These are phyloP conservation scores for Drosophila anomelani DNA, from an alignment of 2,888 invertebrate species.

Conservation along the genomic window DNA sequence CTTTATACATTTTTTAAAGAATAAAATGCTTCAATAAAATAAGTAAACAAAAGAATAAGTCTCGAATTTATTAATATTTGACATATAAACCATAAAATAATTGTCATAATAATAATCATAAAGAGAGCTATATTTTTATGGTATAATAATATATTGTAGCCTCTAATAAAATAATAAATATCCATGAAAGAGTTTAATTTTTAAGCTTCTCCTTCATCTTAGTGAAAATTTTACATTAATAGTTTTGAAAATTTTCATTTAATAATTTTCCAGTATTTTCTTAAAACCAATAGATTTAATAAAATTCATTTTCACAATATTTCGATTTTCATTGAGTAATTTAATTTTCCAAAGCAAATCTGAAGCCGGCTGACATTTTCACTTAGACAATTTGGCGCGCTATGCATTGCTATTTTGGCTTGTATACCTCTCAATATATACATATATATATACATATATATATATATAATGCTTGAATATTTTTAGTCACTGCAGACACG, in stretches of 20 bases:
- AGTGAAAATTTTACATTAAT: no score
- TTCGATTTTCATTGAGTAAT: not conserved
- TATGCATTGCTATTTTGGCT: constrained; percentile 20
- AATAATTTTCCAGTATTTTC: no score
- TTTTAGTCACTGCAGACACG: constrained; percentile 35
- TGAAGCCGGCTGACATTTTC: constrained; percentile 25
- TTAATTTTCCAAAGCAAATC: not conserved
- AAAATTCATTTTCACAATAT: not conserved
- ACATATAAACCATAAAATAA: not conserved
- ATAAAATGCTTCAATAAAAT: not conserved
- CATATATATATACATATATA: not conserved
- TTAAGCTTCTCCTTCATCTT: no score
- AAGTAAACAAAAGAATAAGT: not conserved
- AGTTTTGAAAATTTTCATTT: no score
- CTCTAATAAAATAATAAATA: no score
- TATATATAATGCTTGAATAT: constrained; percentile 25
- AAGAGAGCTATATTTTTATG: not conserved
- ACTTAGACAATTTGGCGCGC: constrained; percentile 38
- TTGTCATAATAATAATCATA: not conserved
- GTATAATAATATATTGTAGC: no score
- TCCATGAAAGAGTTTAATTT: not conserved
- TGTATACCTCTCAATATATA: not conserved
- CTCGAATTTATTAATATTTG: not conserved
- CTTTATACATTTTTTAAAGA: fast-evolving
- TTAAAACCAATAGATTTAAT: not conserved